These are phyloP conservation scores for Aulostomus chinensis DNA, from an alignment of 2,797 vertebrate genomes.

Conservation along the genomic window DNA sequence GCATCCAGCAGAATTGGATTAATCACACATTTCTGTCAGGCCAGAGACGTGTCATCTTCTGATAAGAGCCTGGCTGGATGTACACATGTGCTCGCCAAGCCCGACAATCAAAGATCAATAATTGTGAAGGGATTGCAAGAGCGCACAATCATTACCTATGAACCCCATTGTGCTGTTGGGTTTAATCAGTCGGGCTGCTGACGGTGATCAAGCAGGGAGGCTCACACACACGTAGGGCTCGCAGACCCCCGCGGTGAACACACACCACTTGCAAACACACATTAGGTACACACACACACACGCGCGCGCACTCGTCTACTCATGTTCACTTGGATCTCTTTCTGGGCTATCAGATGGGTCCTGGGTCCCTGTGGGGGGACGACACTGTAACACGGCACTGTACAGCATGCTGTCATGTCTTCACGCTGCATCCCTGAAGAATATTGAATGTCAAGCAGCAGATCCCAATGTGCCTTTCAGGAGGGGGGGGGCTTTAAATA, in stretches of 20 bases:
- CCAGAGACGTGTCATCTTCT: slow-evolving; percentile 32
- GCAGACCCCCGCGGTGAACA: slow-evolving; percentile 62
- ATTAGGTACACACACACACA: slow-evolving; percentile 24
- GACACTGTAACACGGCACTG: slow-evolving; percentile 70
- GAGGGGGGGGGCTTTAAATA: too few relatives aligned
- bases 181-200: slow-evolving; percentile 79
- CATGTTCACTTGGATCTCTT: slow-evolving; percentile 72
- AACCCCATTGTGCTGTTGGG: slow-evolving; percentile 79
- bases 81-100: slow-evolving; percentile 74
- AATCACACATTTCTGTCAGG: slow-evolving; percentile 21
- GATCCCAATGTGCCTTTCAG: slow-evolving; percentile 57
- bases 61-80: slow-evolving; percentile 54
- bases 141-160: slow-evolving; percentile 83
- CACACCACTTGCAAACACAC: slow-evolving; percentile 24
- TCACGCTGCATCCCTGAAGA: slow-evolving; percentile 64
- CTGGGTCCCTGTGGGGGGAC: slow-evolving; percentile 64
- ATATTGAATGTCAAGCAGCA: slow-evolving; percentile 73
- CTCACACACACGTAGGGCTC: slow-evolving; percentile 65
- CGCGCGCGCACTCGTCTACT: slow-evolving; percentile 59
- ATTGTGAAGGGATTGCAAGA: slow-evolving; percentile 83
- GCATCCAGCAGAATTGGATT: slow-evolving; percentile 14
- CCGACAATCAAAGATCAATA: slow-evolving; percentile 84
- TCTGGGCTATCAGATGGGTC: slow-evolving; percentile 76
- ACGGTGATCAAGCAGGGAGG: slow-evolving; percentile 62
- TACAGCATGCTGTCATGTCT: slow-evolving; percentile 61